Base-by-base conservation (phyloP, 2,888 invertebrate genomes). In the Mesodorylaimus sp. region DNA sequence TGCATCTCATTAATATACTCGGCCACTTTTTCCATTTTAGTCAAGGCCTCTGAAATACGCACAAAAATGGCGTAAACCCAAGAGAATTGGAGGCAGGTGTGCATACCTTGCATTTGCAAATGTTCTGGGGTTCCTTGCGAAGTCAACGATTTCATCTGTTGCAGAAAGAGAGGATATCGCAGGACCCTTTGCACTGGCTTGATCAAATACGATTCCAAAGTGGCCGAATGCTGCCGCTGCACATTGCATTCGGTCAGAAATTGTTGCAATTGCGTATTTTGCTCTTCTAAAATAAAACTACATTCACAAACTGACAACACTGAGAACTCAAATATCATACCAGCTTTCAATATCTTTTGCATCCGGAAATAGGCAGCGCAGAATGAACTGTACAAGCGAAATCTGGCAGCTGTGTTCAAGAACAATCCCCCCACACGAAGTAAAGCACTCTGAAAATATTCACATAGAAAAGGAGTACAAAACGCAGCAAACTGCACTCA, bases 1-100 rank as follows among this genome's bases (percentile, higher is more conserved):
- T 93, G 93, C 91, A 93, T 93, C 75, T 93, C 91, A 73, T 93
- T 95, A 65, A 95, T 93, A 73, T 95, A 93, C 72, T 93, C 91
- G 44, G 93, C 93, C 60, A 93, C 93, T 71, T 89, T 87, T 68
- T 93, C 91, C 91, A 93, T 93, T 58, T 87, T 52, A 19, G 39
- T 13, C 43, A 53, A 47, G 1, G 53, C 52, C 16, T 53, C 50
- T 45, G n/a, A 21, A 23, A 45, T 28, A n/a, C n/a, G n/a, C 36
- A 36, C 36, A 13, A n/a, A 36, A 13, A 13, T 10, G n/a, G 10
- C n/a, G n/a, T n/a, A 36, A 36, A n/a, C 36, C 10, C 10, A 36
- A 36, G n/a, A n/a, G 36, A 36, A n/a, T 36, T 36, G 10, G 36
- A 36, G n/a, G n/a, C n/a, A 36, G 36, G 36, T 47, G 19, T 16